Evolutionary conservation across 2,113 vertebrate genomes (phyloP).

Genomic region (Oreotragus oreotragus): DNA sequence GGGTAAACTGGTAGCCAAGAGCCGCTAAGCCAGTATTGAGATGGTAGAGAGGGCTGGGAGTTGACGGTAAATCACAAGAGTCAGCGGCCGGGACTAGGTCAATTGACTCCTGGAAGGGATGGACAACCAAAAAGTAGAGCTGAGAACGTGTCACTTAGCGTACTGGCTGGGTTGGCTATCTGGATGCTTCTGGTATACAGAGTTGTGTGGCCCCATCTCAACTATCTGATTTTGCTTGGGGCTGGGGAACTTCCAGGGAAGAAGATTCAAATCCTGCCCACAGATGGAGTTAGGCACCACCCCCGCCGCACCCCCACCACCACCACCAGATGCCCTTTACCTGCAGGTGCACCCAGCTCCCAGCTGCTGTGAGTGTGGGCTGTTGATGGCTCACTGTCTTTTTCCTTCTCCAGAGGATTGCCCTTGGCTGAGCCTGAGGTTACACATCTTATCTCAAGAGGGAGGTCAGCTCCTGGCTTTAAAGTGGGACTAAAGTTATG

Average conservation of each 20-base stretch:
- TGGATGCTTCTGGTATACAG: not conserved
- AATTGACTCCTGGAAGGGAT: not conserved
- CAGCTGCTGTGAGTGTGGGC: not conserved
- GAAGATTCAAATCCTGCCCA: not conserved
- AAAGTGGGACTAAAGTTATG: not conserved
- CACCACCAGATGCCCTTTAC: not conserved
- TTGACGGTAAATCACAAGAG: not conserved
- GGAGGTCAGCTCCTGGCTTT: not conserved
- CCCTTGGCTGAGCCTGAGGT: not conserved
- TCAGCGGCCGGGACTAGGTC: not conserved
- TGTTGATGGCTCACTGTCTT: not conserved
- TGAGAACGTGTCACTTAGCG: not conserved
- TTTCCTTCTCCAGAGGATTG: not conserved
- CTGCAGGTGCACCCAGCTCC: not conserved
- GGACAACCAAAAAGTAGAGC: not conserved
- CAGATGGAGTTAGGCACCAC: not conserved
- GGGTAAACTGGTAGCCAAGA: not conserved
- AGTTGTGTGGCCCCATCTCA: not conserved
- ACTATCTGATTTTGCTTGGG: not conserved
- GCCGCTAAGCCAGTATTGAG: not conserved
- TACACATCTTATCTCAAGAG: not conserved
- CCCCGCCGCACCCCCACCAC: fast-evolving
- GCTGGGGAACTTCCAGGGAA: not conserved
- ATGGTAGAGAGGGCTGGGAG: not conserved
- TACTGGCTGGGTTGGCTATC: not conserved